Evolutionary conservation across 2,113 vertebrate genomes (phyloP), one percentile per base, ranked within the genome.

Genomic region (Lutjanus erythropterus): DNA sequence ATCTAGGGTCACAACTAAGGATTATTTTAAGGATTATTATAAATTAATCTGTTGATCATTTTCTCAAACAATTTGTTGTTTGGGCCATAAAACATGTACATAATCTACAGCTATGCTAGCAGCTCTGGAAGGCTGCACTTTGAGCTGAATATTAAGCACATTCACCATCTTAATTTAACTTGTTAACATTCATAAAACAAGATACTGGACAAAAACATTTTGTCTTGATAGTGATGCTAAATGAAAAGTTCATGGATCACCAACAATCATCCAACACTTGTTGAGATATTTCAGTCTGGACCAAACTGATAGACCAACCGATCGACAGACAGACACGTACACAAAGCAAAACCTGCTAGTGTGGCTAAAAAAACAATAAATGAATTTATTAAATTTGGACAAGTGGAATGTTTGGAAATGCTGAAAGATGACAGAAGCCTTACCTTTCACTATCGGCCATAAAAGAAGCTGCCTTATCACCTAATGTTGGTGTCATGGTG

Each of bases 381-480:
- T 4, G 15, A 4, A 21, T 49, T 49, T 23, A 21, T 42, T 3
- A 27, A 2, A 69, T 69, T 53, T 6, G 7, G 37, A 56, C 25
- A 18, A 18, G 21, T 27, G 2, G 16, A 25, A 46, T 8, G 23
- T 25, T 42, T 16, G 23, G 19, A 27, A 44, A 25, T 18, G 16
- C 41, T 46, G 59, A 60, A 9, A 37, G 25, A 42, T 21, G 9
- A 65, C 4, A 33, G 35, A 29, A 29, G 18, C 18, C 35, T 61
- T 50, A 35, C 12, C 12, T 29, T 37, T 56, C 18, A 19, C 14
- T 14, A 11, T 46, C 9, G 16, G 8, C 55, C 86, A 41, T 79
- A 74, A 79, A 77, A 77, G 76, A 52, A 87, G 80, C 89, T 83
- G 71, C 88, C 88, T 83, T 75, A 83, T 66, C 68, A 12, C 73